Evolutionary conservation across 2,113 vertebrate species (phyloP), one percentile per base, ranked within the genome.

Genomic region (Verasper variegatus): DNA sequence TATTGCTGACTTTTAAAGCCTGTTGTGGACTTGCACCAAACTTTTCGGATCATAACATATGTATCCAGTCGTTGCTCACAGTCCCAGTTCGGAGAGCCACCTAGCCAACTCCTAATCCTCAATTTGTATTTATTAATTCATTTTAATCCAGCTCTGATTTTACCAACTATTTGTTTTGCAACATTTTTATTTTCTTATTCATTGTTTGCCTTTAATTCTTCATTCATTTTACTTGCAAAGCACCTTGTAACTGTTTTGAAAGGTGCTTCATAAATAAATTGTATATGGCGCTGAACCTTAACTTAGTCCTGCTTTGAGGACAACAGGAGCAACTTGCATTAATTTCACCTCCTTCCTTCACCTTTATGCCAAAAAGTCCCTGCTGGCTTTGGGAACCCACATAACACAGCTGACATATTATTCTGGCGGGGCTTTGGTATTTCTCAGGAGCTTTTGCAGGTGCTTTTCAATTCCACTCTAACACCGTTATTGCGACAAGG

Each of bases 381-480:
- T 2, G 9, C 18, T 40, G 27, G 6, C 42, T 69, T 21, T 5
- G 1, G 18, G 31, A 60, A n/a, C 51, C 18, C 20, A 6, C 18
- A 15, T 7, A 57, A 13, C 17, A 10, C 2, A 5, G 17, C 23
- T 18, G 58, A 60, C 35, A n/a, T 54, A 70, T 51, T 58, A 55
- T 55, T 59, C 20, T 13, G 5, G n/a, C 63, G 23, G 49, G 20
- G 20, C 17, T 60, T 26, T 73, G n/a, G 40, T 75, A 20, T 49
- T 75, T 56, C 18, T 65, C 35, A 27, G 5, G 24, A n/a, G 15
- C 12, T 20, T 13, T 3, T n/a, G 51, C 17, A 8, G 27, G 18
- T 17, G 49, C 24, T 51, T 82, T 87, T 81, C 57, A 56, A 15
- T 78, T 76, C 52, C 23, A 64, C 23, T 62, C 74, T 57, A 24